Base-by-base conservation (phyloP, 2,888 invertebrate species). In the Apamea sordens region DNA sequence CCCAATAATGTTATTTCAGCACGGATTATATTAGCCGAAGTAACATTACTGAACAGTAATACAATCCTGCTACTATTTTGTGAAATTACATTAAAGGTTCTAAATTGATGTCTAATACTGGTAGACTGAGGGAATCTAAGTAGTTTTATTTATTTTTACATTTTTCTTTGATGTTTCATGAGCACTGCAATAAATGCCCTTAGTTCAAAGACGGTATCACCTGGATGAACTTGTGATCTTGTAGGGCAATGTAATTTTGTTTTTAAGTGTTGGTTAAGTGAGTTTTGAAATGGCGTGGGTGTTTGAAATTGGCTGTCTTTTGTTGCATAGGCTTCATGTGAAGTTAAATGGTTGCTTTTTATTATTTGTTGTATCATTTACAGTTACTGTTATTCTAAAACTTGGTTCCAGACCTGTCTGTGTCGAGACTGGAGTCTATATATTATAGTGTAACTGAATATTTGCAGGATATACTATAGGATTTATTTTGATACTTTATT, bases 1-100 rank as follows among this genome's bases (percentile, higher is more conserved):
- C 68, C n/a, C 41, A 72, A 74, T 71, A 80, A 68, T 80, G 65
- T 86, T 86, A 76, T 88, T 86, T 69, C 83, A 80, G 86, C 69
- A 70, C n/a, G 59, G 77, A 83, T 86, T 83, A 83, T 59, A 56
- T 69, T 53, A 75, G n/a, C 73, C 67, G n/a, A 76, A 68, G 68
- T n/a, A 59, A 56, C 5, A 21, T 59, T 56, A n/a, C 53, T 76
- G 74, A 74, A 79, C 61, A 76, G 56, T 68, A 80, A 69, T 56
- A 77, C 50, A 73, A 76, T 72, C 64, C 65, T 65, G 74, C 44
- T 86, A 6, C 28, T 67, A 64, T 72, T 77, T 75, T 78, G 47
- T 15, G 24, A 36, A 68, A 74, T 67, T 50, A 61, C 50, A 76
- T 76, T 69, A 65, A 65, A n/a, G 24, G 11, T 7, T 69, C 36